phyloP scores from a whole-genome alignment of 1,140 invertebrate species.

The Yoshiicerus persimilis region DNA sequence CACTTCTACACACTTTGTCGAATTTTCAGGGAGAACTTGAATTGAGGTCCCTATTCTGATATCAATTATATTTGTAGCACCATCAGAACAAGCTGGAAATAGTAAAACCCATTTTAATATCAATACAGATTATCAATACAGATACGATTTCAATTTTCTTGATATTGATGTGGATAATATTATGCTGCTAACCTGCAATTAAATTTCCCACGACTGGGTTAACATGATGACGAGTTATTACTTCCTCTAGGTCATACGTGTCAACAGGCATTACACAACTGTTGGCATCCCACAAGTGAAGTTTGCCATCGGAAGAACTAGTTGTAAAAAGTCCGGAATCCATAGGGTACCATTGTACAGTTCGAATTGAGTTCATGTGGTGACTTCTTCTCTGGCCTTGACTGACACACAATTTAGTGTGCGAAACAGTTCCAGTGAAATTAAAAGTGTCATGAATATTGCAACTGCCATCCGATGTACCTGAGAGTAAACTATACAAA shows the following conservation, averaged over 20 bases:
- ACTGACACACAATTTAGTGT: slow-evolving; percentile 22
- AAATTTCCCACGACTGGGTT: slow-evolving; percentile 12
- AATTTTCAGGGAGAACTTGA: slow-evolving; percentile 32
- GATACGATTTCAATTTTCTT: no score
- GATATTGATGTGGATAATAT: not conserved
- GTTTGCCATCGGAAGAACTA: not conserved
- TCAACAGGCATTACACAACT: not conserved
- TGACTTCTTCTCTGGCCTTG: not conserved
- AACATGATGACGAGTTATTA: slow-evolving; percentile 30
- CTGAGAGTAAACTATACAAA: slow-evolving; percentile 31
- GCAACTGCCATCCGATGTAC: slow-evolving; percentile 31
- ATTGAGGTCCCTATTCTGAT: slow-evolving; percentile 16
- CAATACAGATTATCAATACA: not conserved
- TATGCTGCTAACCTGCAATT: slow-evolving; percentile 20
- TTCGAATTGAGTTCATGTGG: slow-evolving; percentile 15
- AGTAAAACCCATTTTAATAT: no score
- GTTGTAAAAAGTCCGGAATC: slow-evolving; percentile 33
- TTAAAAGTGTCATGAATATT: slow-evolving; percentile 36
- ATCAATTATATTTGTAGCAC: slow-evolving; percentile 18
- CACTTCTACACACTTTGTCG: not conserved
- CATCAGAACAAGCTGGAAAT: not conserved
- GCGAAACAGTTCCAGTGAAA: not conserved
- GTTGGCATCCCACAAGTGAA: slow-evolving; percentile 34
- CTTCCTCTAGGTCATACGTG: not conserved
- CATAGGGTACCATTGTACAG: slow-evolving; percentile 28